Evolutionary conservation across 2,113 vertebrate genomes (phyloP).

Genomic region (Pan troglodytes): NHGRI_mPanTro3-v2.1_pri NC_072401.2:115218501-115219000

Average conservation of each 20-base stretch:
- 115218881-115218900: neutral
- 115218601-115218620: neutral
- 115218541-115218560: neutral
- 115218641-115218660: neutral
- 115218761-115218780: neutral
- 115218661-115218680: neutral
- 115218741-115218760: neutral
- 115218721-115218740: neutral
- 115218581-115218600: neutral
- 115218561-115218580: neutral
- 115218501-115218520: neutral
- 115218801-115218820: neutral
- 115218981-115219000: neutral
- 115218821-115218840: neutral
- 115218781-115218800: neutral
- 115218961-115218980: neutral
- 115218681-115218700: neutral
- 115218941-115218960: neutral
- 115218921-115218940: neutral
- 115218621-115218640: slow-evolving; percentile 10
- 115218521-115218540: neutral
- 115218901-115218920: neutral
- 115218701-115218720: neutral
- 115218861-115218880: neutral
- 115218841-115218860: neutral